These are phyloP conservation scores for Hyperoplus immaculatus DNA, from an alignment of 2,797 vertebrate genomes.

Conservation along the genomic window DNA sequence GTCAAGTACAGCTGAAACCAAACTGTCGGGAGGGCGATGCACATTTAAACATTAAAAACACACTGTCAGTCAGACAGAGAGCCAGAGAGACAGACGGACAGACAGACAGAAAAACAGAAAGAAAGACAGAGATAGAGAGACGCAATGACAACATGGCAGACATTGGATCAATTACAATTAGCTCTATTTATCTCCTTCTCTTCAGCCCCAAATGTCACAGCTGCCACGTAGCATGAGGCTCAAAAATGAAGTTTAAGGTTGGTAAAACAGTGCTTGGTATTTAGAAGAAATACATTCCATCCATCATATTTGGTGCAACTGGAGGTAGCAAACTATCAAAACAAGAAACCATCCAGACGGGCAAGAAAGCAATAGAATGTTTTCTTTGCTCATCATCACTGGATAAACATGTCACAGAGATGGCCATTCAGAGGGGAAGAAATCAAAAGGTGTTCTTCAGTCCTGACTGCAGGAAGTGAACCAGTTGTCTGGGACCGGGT, in stretches of 20 bases:
- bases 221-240: constrained; percentile 36
- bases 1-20: constrained; percentile 42
- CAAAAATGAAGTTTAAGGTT: constrained; percentile 27
- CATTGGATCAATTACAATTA: constrained; percentile 15
- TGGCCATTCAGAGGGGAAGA: neutral
- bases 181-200: constrained; percentile 24
- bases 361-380: constrained; percentile 14
- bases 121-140: neutral
- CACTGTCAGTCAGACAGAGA: constrained; percentile 13
- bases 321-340: constrained; percentile 41
- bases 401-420: constrained; percentile 35
- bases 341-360: constrained; percentile 32
- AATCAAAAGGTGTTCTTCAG: neutral
- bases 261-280: constrained; percentile 11
- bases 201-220: constrained; percentile 44
- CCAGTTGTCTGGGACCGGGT: too few species aligned
- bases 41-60: constrained; percentile 21
- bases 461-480: neutral
- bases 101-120: neutral
- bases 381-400: constrained; percentile 41
- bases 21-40: constrained; percentile 19
- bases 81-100: neutral
- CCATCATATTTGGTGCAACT: constrained; percentile 11
- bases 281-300: constrained; percentile 45
- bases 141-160: neutral